phyloP scores from a whole-genome alignment of 2,888 invertebrate species.

The Andrena bicolor region DNA sequence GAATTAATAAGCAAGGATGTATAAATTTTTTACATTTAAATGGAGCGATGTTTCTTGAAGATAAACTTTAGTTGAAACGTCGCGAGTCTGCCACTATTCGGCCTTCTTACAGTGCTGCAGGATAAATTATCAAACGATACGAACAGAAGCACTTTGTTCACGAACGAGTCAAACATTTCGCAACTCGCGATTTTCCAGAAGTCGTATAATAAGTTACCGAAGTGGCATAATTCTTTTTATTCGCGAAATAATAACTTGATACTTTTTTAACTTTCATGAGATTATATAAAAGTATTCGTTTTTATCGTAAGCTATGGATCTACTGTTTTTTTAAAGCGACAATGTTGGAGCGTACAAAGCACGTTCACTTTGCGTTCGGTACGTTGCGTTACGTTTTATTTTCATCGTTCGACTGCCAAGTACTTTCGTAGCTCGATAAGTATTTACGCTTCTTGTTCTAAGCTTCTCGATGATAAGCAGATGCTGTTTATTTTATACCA shows the following conservation, averaged over 20 bases:
- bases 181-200: background rate
- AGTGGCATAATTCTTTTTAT: constrained; percentile 36
- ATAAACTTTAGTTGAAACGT: background rate
- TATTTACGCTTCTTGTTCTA: constrained; percentile 17
- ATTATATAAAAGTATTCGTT: constrained; percentile 57
- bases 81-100: background rate
- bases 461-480: background rate
- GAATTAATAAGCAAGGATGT: constrained; percentile 7
- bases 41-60: background rate
- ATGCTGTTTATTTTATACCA: background rate
- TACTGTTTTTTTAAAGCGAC: background rate
- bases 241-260: constrained; percentile 49
- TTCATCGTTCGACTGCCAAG: constrained; percentile 48
- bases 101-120: background rate
- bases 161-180: background rate
- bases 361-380: constrained; percentile 22
- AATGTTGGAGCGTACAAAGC: constrained; percentile 23
- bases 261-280: constrained; percentile 42
- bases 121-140: background rate
- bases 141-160: background rate
- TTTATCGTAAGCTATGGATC: constrained; percentile 28
- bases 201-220: background rate
- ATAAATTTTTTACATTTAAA: constrained; percentile 23
- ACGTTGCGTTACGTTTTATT: constrained; percentile 3
- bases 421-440: constrained; percentile 25